phyloP scores from a whole-genome alignment of 2,888 invertebrate genomes.

The Marasmarcha lunaedactyla region DNA sequence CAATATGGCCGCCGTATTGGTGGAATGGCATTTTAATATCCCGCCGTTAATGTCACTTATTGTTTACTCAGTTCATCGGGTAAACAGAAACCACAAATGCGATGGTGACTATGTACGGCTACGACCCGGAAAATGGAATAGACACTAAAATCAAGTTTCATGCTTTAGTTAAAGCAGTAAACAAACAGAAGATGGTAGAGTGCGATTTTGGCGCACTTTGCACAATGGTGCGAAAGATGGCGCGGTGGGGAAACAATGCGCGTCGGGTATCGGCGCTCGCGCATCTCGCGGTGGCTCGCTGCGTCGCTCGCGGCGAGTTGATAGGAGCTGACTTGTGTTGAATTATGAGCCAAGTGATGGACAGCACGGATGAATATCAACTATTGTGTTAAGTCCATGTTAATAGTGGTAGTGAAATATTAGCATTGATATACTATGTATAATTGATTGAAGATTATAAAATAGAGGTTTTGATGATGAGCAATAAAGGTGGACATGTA shows the following conservation, averaged over 20 bases:
- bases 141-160: too few relatives aligned
- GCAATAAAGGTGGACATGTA: too few relatives aligned
- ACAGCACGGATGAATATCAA: conserved; percentile 17
- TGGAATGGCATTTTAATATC: conserved; percentile 65
- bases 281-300: conserved; percentile 64
- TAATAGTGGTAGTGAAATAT: neutral
- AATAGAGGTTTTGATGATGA: too few relatives aligned
- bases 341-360: conserved; percentile 33
- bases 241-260: conserved; percentile 61
- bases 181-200: conserved; percentile 58
- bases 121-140: too few relatives aligned
- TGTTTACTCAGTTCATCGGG: conserved; percentile 55
- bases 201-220: conserved; percentile 49
- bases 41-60: conserved; percentile 58
- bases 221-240: conserved; percentile 69
- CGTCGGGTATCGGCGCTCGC: conserved; percentile 49
- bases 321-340: conserved; percentile 31
- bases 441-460: too few relatives aligned
- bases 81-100: conserved; percentile 36
- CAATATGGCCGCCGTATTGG: conserved; percentile 58
- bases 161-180: conserved; percentile 27
- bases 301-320: conserved; percentile 55
- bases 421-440: too few relatives aligned
- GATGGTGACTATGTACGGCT: neutral
- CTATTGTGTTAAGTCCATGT: conserved; percentile 17